Evolutionary conservation across 2,888 invertebrate species (phyloP).

Genomic region (Synergus umbraculus): DNA sequence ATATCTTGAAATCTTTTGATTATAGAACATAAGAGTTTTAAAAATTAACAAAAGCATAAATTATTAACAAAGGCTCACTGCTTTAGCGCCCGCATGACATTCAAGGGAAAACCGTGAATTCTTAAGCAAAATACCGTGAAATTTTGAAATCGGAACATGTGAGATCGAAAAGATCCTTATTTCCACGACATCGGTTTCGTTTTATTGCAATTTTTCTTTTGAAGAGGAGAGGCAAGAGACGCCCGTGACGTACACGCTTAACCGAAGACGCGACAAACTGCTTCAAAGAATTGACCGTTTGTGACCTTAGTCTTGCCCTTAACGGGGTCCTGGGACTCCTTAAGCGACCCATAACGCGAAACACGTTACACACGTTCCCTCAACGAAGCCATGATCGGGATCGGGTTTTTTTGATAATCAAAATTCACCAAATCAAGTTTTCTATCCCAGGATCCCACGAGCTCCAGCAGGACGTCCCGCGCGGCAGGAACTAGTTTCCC

Average conservation of each 20-base stretch:
- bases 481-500: constrained; percentile 59
- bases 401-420: constrained; percentile 61
- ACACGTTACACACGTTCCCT: constrained; percentile 68
- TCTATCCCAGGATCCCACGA: constrained; percentile 56
- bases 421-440: constrained; percentile 58
- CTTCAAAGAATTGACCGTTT: constrained; percentile 62
- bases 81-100: no score
- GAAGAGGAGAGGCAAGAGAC: constrained; percentile 36
- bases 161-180: not conserved
- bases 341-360: constrained; percentile 65
- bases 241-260: constrained; percentile 40
- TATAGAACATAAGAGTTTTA: no score
- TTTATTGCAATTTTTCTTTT: constrained; percentile 16
- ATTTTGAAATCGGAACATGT: not conserved
- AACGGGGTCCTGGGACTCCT: constrained; percentile 59
- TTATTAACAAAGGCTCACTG: no score
- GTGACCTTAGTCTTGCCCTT: constrained; percentile 60
- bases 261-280: constrained; percentile 57
- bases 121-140: not conserved
- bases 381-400: constrained; percentile 52
- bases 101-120: no score
- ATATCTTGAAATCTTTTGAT: no score
- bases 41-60: no score
- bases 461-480: constrained; percentile 58
- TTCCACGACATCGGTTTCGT: constrained; percentile 21